Base-by-base conservation (phyloP, 2,888 invertebrate species). In the Lycaena phlaeas region DNA sequence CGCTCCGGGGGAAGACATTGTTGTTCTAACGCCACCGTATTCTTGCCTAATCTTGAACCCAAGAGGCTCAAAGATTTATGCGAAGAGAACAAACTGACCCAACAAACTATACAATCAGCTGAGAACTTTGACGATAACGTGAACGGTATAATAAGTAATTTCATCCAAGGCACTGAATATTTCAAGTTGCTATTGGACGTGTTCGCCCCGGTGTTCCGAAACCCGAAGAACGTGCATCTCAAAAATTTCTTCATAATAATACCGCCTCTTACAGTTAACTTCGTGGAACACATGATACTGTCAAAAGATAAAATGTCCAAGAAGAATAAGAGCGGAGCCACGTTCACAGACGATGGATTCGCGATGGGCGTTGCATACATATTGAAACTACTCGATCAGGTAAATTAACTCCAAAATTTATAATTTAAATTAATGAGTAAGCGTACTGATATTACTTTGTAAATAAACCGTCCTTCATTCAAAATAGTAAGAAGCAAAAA, bases 261-360 rank as follows among this genome's bases (percentile, higher is more conserved):
- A 28, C 98, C 99, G 14, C 93, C 98, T 0, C 71, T 98, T 56
- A 97, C 96, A 1, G 87, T 98, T 43, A 98, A 97, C 74, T 98
- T 94, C 76, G 91, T 98, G 14, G 97, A 99, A 61, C 92, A 98
- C 68, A 92, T 96, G 55, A 89, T 98, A 47, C 88, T 92, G 31
- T 93, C 94, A 48, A 97, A 97, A 66, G 97, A 98, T 59, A 94
- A 94, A 70, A 89, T 98, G 74, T 92, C 90, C 46, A 97, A 97
- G 66, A 96, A 95, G 65, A 93, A 93, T 64, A 93, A 92, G 77
- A 86, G 87, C 9, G 95, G 94, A 9, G 93, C 95, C 36, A 91
- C 95, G 1, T 97, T 99, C 65, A 97, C 97, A 7, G 98, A 99
- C 72, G 99, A 99, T 74, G 99, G 99, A 9, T 98, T 99, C 81